Conservation (phyloP, 2,113 vertebrate species). For the Emydocephalus ijimae region DNA sequence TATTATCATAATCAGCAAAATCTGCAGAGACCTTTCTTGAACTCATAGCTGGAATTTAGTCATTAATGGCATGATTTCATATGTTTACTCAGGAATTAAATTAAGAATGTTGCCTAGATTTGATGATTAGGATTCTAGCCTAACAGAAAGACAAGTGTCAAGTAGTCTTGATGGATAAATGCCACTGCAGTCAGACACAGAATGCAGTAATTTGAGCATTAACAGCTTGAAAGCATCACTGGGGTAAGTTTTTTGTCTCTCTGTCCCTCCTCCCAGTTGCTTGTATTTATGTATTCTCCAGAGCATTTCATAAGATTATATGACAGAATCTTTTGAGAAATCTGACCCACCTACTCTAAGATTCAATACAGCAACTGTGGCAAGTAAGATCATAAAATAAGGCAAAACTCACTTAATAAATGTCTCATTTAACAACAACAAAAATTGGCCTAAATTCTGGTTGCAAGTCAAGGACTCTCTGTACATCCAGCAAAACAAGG, state of each 20-base stretch:
- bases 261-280: no score
- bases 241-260: background rate
- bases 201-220: background rate
- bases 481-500: background rate
- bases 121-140: background rate
- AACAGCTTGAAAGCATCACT: background rate
- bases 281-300: background rate
- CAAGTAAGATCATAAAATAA: no score
- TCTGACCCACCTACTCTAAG: background rate
- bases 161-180: background rate
- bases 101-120: background rate
- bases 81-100: background rate
- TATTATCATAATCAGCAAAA: background rate
- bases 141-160: background rate
- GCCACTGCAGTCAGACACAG: background rate
- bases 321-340: background rate
- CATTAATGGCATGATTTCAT: background rate
- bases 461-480: no score
- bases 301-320: background rate
- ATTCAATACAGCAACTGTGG: no score
- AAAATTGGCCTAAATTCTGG: no score
- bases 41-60: background rate
- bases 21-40: background rate
- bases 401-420: no score
- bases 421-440: no score